A percentile compares a stretch with the other conserved stretches of the same genome.
These are phyloP conservation scores for Formica aserva DNA, from an alignment of 2,888 invertebrate species.

Conservation along the genomic window DNA sequence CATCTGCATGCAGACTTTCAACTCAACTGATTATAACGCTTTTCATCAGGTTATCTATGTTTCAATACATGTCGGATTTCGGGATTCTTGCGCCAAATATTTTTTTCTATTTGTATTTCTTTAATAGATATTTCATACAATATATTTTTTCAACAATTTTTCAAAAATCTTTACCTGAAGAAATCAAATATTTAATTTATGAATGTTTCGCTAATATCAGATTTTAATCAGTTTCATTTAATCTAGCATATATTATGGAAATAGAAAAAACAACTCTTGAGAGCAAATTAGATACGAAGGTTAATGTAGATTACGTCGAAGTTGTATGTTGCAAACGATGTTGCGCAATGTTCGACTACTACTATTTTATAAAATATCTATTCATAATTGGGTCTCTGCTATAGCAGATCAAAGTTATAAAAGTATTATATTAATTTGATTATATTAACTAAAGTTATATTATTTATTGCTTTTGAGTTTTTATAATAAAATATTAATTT, in stretches of 20 bases:
- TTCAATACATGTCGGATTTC: not conserved
- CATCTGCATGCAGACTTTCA: not conserved
- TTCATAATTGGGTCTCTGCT: not conserved
- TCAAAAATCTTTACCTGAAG: not conserved
- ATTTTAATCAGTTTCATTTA: not conserved
- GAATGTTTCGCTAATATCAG: not conserved
- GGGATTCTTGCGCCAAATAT: not conserved
- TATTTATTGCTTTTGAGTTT: not conserved
- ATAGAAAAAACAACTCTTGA: not conserved
- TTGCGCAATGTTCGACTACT: not conserved
- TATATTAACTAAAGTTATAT: not conserved
- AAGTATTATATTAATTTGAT: not conserved
- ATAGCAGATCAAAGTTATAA: not conserved
- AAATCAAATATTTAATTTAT: not conserved
- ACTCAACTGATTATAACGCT: not conserved
- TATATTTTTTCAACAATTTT: not conserved
- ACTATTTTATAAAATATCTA: not conserved
- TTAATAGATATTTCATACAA: not conserved
- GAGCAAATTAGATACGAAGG: not conserved
- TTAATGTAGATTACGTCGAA: not conserved
- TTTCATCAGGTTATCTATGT: not conserved
- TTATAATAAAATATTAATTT: not conserved
- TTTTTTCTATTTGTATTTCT: not conserved
- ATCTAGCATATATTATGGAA: not conserved
- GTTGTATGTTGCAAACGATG: not conserved